phyloP scores from a whole-genome alignment of 92 coral and sea anemone species.

The Palythoa grandiflora region DNA sequence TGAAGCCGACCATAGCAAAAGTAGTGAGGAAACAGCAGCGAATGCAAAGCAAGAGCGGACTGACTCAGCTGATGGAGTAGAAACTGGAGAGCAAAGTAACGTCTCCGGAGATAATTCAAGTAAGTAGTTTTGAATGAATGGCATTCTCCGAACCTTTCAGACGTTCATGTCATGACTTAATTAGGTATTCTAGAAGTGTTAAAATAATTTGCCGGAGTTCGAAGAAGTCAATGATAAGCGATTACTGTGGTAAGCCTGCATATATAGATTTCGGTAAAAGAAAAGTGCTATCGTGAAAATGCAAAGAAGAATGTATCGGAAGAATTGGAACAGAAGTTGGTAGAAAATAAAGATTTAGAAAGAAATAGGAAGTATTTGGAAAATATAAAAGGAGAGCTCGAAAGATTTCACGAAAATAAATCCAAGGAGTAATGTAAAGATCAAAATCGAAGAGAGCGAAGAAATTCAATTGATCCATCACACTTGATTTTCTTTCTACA shows the following conservation, averaged over 20 bases:
- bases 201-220: constrained; percentile 13
- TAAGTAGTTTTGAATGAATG: neutral
- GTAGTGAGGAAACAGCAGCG: neutral
- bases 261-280: constrained; percentile 7
- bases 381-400: constrained; percentile 24
- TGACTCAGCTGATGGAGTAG: neutral
- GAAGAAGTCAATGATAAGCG: constrained; percentile 7
- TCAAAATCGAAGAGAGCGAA: too few relatives aligned
- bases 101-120: neutral
- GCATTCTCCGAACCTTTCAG: too few relatives aligned
- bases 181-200: too few relatives aligned
- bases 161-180: too few relatives aligned
- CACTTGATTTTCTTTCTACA: too few relatives aligned
- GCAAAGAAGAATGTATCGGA: neutral
- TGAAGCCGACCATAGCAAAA: neutral
- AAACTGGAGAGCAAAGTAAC: neutral
- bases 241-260: neutral
- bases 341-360: constrained; percentile 6
- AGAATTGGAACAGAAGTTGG: constrained; percentile 12
- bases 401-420: constrained; percentile 2
- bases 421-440: constrained; percentile 29
- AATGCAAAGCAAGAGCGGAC: neutral
- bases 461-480: too few relatives aligned
- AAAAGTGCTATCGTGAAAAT: too few relatives aligned
- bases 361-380: constrained; percentile 16